phyloP scores from a whole-genome alignment of 2,113 vertebrate species.

The Oophaga pumilio region DNA sequence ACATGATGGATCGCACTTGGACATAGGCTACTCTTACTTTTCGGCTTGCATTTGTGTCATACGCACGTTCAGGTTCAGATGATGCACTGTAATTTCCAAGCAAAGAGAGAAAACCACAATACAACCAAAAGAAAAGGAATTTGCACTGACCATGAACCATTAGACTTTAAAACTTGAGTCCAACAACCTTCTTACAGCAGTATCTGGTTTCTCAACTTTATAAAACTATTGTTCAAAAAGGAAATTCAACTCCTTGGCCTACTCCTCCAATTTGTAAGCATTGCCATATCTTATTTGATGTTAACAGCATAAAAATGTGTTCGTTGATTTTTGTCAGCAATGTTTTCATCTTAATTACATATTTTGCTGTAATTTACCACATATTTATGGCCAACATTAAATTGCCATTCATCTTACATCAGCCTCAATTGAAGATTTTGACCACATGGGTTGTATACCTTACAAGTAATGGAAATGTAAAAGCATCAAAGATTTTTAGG shows the following conservation, averaged over 20 bases:
- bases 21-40: not conserved
- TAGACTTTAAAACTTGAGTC: constrained; percentile 46
- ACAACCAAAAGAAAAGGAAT: constrained; percentile 18
- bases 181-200: constrained; percentile 31
- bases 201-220: constrained; percentile 46
- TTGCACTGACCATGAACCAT: constrained; percentile 51
- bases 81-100: constrained; percentile 8
- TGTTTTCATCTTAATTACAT: constrained; percentile 41
- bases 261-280: constrained; percentile 10
- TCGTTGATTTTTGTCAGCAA: constrained; percentile 34
- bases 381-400: constrained; percentile 28
- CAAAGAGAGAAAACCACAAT: constrained; percentile 42
- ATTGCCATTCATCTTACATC: constrained; percentile 1
- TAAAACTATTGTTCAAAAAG: constrained; percentile 40
- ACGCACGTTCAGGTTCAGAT: constrained; percentile 25
- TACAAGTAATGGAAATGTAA: not conserved
- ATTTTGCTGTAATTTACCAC: constrained; percentile 25
- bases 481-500: not conserved
- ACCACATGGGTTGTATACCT: constrained; percentile 4
- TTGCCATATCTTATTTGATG: constrained; percentile 38
- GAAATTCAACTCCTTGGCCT: constrained; percentile 5
- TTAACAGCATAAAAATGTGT: constrained; percentile 43
- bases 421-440: constrained; percentile 16
- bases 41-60: constrained; percentile 48
- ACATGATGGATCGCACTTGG: constrained; percentile 16